These are phyloP conservation scores for Ectemnius cavifrons DNA, from an alignment of 2,888 invertebrate genomes.

Conservation along the genomic window DNA sequence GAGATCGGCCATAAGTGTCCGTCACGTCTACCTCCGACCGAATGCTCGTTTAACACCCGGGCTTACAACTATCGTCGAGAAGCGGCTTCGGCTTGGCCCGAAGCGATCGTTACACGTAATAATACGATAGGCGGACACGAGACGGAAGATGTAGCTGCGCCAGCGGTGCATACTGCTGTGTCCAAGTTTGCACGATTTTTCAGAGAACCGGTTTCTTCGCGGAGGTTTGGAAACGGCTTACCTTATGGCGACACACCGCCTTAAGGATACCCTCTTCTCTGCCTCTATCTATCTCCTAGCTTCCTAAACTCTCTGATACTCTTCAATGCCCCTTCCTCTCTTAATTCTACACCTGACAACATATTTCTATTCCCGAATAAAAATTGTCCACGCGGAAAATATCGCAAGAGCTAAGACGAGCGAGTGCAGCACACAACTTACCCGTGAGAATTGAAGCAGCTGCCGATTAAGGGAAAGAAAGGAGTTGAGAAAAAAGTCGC, in stretches of 20 bases:
- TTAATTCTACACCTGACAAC: background rate
- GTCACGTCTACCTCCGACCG: slow-evolving; percentile 30
- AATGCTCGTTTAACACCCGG: slow-evolving; percentile 33
- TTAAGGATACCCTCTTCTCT: background rate
- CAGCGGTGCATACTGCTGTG: slow-evolving; percentile 18
- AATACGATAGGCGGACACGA: slow-evolving; percentile 30
- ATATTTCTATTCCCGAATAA: too few relatives aligned
- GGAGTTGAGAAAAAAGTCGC: too few relatives aligned
- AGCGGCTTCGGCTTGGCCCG: slow-evolving; percentile 21
- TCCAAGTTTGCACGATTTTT: slow-evolving; percentile 48
- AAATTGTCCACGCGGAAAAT: too few relatives aligned
- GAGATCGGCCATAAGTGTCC: slow-evolving; percentile 39
- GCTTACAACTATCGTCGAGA: slow-evolving; percentile 39
- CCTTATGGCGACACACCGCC: slow-evolving; percentile 35
- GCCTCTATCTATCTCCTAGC: slow-evolving; percentile 6
- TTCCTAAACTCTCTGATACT: too few relatives aligned
- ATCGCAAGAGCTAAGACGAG: too few relatives aligned
- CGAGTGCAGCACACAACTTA: too few relatives aligned
- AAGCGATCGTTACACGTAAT: slow-evolving; percentile 47
- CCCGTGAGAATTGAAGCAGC: too few relatives aligned
- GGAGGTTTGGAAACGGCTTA: slow-evolving; percentile 33
- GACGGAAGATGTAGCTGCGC: slow-evolving; percentile 40
- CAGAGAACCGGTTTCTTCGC: slow-evolving; percentile 49
- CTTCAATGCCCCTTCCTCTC: background rate
- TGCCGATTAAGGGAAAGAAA: too few relatives aligned